phyloP scores from a whole-genome alignment of 2,797 vertebrate genomes.

The Eidolon dupreanum region DNA sequence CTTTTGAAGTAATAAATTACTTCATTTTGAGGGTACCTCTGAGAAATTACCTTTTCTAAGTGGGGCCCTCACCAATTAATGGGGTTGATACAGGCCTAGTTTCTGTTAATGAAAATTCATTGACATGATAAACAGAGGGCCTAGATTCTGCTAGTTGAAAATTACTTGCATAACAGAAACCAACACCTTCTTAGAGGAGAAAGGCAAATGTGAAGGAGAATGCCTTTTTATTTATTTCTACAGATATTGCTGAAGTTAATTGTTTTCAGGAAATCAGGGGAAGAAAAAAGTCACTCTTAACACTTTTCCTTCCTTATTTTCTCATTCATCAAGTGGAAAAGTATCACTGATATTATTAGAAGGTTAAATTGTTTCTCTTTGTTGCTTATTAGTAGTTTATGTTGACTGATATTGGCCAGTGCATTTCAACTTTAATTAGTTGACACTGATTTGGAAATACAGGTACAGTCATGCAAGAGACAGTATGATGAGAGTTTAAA shows the following conservation, averaged over 20 bases:
- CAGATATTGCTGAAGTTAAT: constrained; percentile 4
- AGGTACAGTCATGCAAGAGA: constrained; percentile 36
- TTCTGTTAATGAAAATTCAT: no score
- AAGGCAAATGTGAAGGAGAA: constrained; percentile 3
- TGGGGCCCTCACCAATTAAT: not conserved
- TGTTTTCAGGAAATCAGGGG: not conserved
- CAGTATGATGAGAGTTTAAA: not conserved
- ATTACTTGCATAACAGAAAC: constrained; percentile 1
- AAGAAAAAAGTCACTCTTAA: constrained; percentile 22
- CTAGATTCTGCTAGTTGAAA: not conserved
- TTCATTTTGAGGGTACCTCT: constrained; percentile 3
- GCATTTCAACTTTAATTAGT: constrained; percentile 40
- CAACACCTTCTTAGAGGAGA: not conserved
- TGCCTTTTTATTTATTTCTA: constrained; percentile 2
- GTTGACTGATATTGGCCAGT: constrained; percentile 4
- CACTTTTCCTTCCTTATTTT: constrained; percentile 23
- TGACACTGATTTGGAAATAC: constrained; percentile 46
- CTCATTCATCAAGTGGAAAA: not conserved
- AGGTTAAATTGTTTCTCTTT: constrained; percentile 12
- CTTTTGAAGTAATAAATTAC: constrained; percentile 8
- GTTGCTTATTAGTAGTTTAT: constrained; percentile 16
- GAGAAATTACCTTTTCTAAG: not conserved
- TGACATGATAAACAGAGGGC: no score
- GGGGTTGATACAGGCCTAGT: not conserved
- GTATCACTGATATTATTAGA: not conserved